Evolutionary conservation across 2,797 vertebrate genomes (phyloP), one percentile per base, ranked within the genome.

Genomic region (Pseudomugil tenellus): DNA sequence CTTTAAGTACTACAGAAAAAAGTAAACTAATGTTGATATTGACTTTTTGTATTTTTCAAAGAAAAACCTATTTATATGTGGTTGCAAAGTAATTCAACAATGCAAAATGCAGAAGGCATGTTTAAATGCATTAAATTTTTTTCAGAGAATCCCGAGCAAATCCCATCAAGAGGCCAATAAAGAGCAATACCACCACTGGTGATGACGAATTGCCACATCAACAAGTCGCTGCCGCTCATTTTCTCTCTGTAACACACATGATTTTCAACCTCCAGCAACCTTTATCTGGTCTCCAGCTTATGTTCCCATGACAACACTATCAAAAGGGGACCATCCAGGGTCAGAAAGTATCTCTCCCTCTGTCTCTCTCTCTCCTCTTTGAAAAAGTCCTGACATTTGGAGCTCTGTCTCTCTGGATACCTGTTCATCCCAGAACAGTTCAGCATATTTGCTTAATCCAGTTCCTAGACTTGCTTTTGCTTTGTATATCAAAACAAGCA

Each of bases 251-350:
- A 43, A 25, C 49, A 37, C 17, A 67, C 34, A 79, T 54, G 62
- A 39, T 73, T 67, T 90, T 76, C 83, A 85, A 90, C 80, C 80
- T 84, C 70, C 56, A 76, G 43, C 48, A 49, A 76, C 84, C 90
- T 90, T 91, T 88, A 86, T 85, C 70, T 81, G 64, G 74, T 71
- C 61, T 74, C 76, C 77, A 66, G 86, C 77, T 86, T 74, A 70
- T 73, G 93, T 95, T 94, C 74, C 93, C 89, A 92, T 94, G 90
- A 88, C 79, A 93, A 95, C 93, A 48, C 48, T 84, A 88, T 89
- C 87, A 86, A 90, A 78, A 84, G 79, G 79, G 63, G 75, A 83
- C 67, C 37, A 11, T 77, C 83, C 67, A 74, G 87, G 92, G 91
- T 93, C 87, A 89, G 81, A 66, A 78, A 89, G 78, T 84, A 58